phyloP scores from a whole-genome alignment of 30 jellyfish, hydroid and myxozoan genomes.

The Sanderia malayensis region DNA sequence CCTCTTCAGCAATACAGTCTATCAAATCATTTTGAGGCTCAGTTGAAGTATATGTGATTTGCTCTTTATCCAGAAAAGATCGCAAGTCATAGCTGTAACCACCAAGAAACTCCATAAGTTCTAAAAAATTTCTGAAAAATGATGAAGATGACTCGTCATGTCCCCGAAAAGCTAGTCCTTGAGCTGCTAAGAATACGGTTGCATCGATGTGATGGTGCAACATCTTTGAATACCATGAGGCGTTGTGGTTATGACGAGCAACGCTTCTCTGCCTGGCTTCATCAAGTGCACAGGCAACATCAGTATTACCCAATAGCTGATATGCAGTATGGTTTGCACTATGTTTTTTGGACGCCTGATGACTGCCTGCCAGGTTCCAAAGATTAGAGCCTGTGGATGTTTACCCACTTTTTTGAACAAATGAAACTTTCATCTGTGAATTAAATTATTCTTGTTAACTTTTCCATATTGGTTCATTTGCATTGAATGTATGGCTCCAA shows the following conservation, averaged over 20 bases:
- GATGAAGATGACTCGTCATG: slow-evolving; percentile 42
- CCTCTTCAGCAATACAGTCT: slow-evolving; percentile 37
- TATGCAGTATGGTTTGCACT: slow-evolving; percentile 39
- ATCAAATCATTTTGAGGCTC: slow-evolving; percentile 4
- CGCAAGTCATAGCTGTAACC: slow-evolving; percentile 57
- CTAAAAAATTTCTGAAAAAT: slow-evolving; percentile 43
- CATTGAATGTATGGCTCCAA: not conserved
- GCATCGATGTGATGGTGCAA: slow-evolving; percentile 48
- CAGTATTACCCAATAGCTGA: slow-evolving; percentile 35
- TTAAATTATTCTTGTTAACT: no score
- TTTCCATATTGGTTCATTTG: not conserved
- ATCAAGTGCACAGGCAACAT: slow-evolving; percentile 48
- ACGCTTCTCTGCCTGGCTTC: slow-evolving; percentile 59
- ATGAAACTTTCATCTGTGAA: not conserved
- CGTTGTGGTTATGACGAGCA: slow-evolving; percentile 38
- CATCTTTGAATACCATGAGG: slow-evolving; percentile 44
- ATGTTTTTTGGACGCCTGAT: slow-evolving; percentile 62
- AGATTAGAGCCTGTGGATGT: slow-evolving; percentile 47
- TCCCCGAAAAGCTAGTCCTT: slow-evolving; percentile 49
- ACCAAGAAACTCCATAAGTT: slow-evolving; percentile 48
- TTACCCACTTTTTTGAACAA: slow-evolving; percentile 25
- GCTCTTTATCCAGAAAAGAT: slow-evolving; percentile 46
- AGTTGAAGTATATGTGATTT: slow-evolving; percentile 21
- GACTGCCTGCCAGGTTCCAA: slow-evolving; percentile 50
- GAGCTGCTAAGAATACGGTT: slow-evolving; percentile 36